phyloP scores from a whole-genome alignment of 2,113 vertebrate genomes.

The Hemichromis elongatus region DNA sequence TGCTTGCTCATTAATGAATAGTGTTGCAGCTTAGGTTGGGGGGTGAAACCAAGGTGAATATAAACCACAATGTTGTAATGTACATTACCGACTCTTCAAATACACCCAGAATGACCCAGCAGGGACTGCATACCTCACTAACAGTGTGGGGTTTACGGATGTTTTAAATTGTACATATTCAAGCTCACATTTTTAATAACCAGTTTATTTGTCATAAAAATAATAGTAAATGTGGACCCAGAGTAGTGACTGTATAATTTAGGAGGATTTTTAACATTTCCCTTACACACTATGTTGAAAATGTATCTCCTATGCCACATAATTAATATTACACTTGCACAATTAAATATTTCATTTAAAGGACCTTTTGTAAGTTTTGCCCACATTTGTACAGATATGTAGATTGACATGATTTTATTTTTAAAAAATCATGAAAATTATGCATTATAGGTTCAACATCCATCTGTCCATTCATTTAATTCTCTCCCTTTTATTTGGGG shows the following conservation, averaged over 20 bases:
- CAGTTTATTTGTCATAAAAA: background rate
- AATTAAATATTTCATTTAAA: background rate
- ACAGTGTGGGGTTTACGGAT: background rate
- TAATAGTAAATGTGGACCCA: background rate
- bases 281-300: background rate
- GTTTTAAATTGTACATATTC: background rate
- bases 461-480: background rate
- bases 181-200: background rate
- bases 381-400: background rate
- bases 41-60: constrained; percentile 21
- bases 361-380: background rate
- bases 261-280: background rate
- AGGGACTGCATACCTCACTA: background rate
- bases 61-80: background rate
- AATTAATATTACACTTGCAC: background rate
- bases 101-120: background rate
- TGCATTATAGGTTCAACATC: background rate
- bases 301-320: background rate
- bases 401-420: background rate
- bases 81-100: background rate
- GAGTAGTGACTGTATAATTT: background rate
- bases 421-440: background rate
- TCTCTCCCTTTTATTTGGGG: background rate
- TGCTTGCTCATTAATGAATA: constrained; percentile 10
- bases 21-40: background rate